phyloP scores from a whole-genome alignment of 2,888 invertebrate genomes.

The Troilus luridus region DNA sequence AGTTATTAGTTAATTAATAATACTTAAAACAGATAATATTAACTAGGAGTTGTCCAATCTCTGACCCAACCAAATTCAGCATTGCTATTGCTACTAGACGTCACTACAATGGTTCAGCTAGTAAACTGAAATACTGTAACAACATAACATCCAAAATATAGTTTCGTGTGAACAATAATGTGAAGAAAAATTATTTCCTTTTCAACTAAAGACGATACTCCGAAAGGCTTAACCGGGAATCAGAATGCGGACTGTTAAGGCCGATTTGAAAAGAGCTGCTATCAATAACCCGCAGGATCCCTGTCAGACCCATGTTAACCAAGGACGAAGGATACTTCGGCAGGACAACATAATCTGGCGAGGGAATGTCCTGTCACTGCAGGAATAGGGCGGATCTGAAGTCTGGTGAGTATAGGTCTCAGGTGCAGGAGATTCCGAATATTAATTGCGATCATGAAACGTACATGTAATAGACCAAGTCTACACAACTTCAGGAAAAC shows the following conservation, averaged over 20 bases:
- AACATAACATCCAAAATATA: no score
- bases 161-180: background rate
- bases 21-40: background rate
- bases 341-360: slow-evolving; percentile 10
- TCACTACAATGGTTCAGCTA: no score
- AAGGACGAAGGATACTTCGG: background rate
- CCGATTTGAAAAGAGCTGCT: background rate
- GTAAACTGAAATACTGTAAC: no score
- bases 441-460: background rate
- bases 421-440: background rate
- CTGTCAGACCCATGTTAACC: slow-evolving; percentile 37
- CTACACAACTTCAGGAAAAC: no score
- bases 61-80: no score
- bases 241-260: background rate
- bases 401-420: background rate
- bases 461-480: no score
- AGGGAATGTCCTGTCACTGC: background rate
- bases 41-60: no score
- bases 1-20: background rate
- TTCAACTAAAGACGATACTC: background rate
- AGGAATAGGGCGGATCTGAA: background rate
- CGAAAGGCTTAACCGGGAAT: background rate
- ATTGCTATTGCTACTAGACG: no score
- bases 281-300: background rate
- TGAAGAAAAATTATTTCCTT: background rate